Evolutionary conservation across 1,140 invertebrate species (phyloP).

Genomic region (Cylas formicarius): DNA sequence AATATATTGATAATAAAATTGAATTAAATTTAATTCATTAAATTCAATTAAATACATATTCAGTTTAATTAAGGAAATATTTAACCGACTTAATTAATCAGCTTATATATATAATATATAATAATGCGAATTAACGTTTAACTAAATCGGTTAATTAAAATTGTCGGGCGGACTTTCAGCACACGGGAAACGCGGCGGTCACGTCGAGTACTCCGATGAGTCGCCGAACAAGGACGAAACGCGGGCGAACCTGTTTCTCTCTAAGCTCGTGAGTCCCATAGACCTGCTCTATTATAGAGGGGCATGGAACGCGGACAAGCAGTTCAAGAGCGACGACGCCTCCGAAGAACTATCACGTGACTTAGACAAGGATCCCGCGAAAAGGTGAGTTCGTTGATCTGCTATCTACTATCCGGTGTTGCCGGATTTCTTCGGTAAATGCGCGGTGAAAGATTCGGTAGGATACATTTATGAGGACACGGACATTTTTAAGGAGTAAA

Average conservation of each 20-base stretch:
- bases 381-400: constrained; percentile 9
- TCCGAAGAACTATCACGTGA: constrained; percentile 20
- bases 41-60: neutral
- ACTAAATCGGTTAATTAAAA: constrained; percentile 9
- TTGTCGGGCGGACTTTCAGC: no score
- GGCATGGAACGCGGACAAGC: constrained; percentile 27
- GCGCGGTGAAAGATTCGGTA: no score
- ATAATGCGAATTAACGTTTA: neutral
- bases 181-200: constrained; percentile 49
- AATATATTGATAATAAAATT: no score
- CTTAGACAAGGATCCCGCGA: constrained; percentile 17
- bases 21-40: neutral
- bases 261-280: constrained; percentile 32
- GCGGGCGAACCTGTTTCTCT: constrained; percentile 31
- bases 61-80: neutral
- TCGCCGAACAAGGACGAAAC: constrained; percentile 39
- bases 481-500: no score
- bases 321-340: constrained; percentile 33
- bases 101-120: neutral
- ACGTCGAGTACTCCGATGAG: constrained; percentile 32
- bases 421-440: no score
- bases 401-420: no score
- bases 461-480: no score
- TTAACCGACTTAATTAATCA: neutral
- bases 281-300: constrained; percentile 27